Base-by-base conservation (phyloP, 2,797 vertebrate species). In the Arrhamphus sclerolepis region DNA sequence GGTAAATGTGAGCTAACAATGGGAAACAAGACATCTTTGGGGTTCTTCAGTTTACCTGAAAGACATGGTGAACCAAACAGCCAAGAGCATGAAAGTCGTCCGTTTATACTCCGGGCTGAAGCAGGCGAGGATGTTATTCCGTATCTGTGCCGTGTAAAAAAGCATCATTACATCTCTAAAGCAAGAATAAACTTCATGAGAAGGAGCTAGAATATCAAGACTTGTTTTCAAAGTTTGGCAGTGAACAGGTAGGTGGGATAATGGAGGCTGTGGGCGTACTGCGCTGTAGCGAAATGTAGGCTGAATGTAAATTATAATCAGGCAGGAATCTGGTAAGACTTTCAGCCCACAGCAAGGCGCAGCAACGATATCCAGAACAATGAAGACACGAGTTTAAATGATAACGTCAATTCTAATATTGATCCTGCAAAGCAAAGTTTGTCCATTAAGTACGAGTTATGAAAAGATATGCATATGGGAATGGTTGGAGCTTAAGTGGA, bases 51-150 rank as follows among this genome's bases (percentile, higher is more conserved):
- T 48, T 84, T 89, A 99, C 97, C 97, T 98, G 93, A 98, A 99
- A 1, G 96, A 97, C 96, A 99, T 98, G 79, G 94, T 96, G 82
- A 98, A 98, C 97, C 97, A 98, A 20, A 99, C 96, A 0, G 95
- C 97, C 96, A 98, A 97, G 93, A 98, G 95, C 95, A 98, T 97
- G 48, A 96, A 92, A 0, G 96, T 98, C 3, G 94, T 94, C 8
- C 96, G 92, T 11, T 96, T 94, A 60, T 95, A 98, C 66, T 98
- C 94, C 0, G 95, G 95, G 1, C 78, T 90, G 29, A 99, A 98
- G 83, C 96, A 94, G 62, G 95, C 94, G 17, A 96, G 87, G 64
- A 98, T 94, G 68, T 98, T 99, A 39, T 87, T 91, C 92, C 94
- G 93, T 38, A 99, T 96, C 97, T 99, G 73, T 0, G 66, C 70